Percentiles rank a stretch among this genome's conserved stretches.
Conservation (phyloP, 2,113 vertebrate species). For the Ptilorrhoa leucosticta region DNA sequence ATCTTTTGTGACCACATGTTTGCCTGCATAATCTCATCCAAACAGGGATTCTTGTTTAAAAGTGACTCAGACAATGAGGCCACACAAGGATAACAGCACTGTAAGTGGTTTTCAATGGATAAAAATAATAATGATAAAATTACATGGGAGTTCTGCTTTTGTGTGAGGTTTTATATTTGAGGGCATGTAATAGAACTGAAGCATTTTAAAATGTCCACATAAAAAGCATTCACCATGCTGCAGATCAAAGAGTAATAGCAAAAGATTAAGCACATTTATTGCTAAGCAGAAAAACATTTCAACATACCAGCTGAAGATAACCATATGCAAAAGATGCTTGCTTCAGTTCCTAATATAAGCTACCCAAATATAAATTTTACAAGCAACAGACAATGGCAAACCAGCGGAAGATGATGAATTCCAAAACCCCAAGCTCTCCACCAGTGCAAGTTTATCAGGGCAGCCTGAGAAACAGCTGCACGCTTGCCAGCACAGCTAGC, state of each 20-base stretch:
- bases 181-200: not conserved
- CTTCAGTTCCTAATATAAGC: not conserved
- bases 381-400: not conserved
- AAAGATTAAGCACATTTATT: not conserved
- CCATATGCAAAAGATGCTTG: not conserved
- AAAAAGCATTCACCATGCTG: not conserved
- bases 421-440: not conserved
- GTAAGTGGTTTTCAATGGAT: not conserved
- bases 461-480: not conserved
- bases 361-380: not conserved
- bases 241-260: not conserved
- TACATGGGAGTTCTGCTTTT: not conserved
- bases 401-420: not conserved
- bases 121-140: not conserved
- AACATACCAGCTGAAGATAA: not conserved
- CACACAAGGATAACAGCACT: not conserved
- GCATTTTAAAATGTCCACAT: not conserved
- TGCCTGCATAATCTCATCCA: not conserved
- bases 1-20: not conserved
- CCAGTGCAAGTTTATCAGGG: not conserved
- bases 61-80: not conserved
- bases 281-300: slow-evolving; percentile 3
- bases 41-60: slow-evolving; percentile 1
- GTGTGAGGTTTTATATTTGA: not conserved
- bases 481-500: not conserved